These are phyloP conservation scores for Leucophenga varia DNA, from an alignment of 1,140 invertebrate species.

Conservation along the genomic window DNA sequence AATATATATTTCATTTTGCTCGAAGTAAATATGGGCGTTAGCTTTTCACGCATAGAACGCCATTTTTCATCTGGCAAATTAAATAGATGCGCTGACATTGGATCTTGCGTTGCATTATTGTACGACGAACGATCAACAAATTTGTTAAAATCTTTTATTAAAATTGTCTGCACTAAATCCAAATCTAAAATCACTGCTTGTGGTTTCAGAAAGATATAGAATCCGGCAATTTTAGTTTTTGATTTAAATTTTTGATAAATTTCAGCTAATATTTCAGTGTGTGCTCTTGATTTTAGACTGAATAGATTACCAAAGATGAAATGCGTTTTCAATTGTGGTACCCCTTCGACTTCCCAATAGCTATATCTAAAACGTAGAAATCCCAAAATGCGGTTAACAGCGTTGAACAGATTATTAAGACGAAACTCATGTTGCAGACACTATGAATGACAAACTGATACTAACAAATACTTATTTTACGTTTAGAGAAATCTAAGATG, in stretches of 20 bases:
- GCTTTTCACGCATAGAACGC: conserved; percentile 57
- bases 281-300: conserved; percentile 16
- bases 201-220: conserved; percentile 56
- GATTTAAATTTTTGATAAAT: conserved; percentile 29
- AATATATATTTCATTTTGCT: conserved; percentile 62
- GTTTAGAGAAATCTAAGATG: no score
- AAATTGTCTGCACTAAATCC: conserved; percentile 59
- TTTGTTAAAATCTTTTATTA: conserved; percentile 61
- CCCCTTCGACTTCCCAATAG: conserved; percentile 19
- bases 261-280: conserved; percentile 22
- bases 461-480: no score
- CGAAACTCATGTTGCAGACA: conserved; percentile 16
- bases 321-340: conserved; percentile 17
- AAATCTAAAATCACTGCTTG: conserved; percentile 61
- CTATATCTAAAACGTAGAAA: conserved; percentile 16
- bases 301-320: conserved; percentile 19
- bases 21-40: conserved; percentile 61
- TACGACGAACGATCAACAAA: conserved; percentile 55
- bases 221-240: conserved; percentile 40
- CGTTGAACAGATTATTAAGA: not conserved
- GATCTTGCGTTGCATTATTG: conserved; percentile 26
- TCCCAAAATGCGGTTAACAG: conserved; percentile 13
- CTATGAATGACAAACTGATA: no score
- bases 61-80: conserved; percentile 56
- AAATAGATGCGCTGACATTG: conserved; percentile 50